A percentile compares a stretch with the other conserved stretches of the same genome.
Conservation (phyloP, 2,888 invertebrate genomes). For the Lepidonotus clava region DNA sequence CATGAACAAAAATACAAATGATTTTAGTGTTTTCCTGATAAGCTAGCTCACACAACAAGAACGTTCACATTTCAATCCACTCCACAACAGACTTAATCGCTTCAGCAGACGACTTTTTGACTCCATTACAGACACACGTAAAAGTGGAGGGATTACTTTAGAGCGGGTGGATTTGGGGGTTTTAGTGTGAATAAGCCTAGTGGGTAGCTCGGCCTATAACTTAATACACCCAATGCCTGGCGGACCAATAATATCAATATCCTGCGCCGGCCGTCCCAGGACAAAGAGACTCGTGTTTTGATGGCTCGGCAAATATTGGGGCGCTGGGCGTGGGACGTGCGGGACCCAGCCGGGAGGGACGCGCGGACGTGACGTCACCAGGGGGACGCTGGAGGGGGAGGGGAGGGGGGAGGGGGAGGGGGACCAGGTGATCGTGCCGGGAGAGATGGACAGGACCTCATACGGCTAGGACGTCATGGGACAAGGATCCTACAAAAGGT, state of each 20-base stretch:
- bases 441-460: background rate
- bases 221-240: background rate
- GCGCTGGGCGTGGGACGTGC: background rate
- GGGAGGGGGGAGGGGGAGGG: background rate
- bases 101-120: too few relatives aligned
- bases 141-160: background rate
- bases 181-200: background rate
- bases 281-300: slow-evolving; percentile 47
- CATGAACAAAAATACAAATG: too few relatives aligned
- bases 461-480: background rate
- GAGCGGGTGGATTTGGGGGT: too few relatives aligned
- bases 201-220: background rate
- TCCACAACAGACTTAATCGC: too few relatives aligned
- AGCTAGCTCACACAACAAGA: too few relatives aligned
- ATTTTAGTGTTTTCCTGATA: too few relatives aligned
- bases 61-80: too few relatives aligned
- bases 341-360: slow-evolving; percentile 4
- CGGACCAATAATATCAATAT: slow-evolving; percentile 13
- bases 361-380: slow-evolving; percentile 18
- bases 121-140: too few relatives aligned
- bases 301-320: slow-evolving; percentile 41
- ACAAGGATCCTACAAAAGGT: background rate
- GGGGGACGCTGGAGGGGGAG: background rate
- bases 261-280: background rate
- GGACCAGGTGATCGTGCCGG: slow-evolving; percentile 13